Evolutionary conservation across 2,113 vertebrate species (phyloP).

Genomic region (Otolemur garnettii): DNA sequence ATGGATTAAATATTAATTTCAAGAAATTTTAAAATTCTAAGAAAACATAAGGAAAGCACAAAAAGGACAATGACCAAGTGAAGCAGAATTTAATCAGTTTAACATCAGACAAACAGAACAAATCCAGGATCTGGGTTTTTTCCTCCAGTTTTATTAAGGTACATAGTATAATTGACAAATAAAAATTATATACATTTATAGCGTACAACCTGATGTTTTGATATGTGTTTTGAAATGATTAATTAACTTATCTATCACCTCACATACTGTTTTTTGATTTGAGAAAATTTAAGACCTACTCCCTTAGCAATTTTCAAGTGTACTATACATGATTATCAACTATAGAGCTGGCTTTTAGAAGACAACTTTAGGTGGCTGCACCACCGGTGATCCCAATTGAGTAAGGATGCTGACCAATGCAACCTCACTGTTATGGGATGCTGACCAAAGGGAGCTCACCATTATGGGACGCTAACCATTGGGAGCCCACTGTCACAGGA

Average conservation of each 20-base stretch:
- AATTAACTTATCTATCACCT: neutral
- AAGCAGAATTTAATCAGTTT: constrained; percentile 3
- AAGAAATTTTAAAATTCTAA: neutral
- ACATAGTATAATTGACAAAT: neutral
- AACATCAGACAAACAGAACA: neutral
- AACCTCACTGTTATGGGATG: neutral
- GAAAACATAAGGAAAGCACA: constrained; percentile 1
- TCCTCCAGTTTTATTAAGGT: neutral
- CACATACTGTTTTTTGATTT: neutral
- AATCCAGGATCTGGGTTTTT: neutral
- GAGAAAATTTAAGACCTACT: neutral
- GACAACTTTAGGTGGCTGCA: neutral
- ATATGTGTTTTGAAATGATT: neutral
- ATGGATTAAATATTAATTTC: neutral
- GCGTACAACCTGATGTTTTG: neutral
- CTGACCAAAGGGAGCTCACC: neutral
- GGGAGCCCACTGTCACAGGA: neutral
- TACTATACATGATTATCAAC: neutral
- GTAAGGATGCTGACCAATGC: too few species aligned
- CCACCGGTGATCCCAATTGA: neutral
- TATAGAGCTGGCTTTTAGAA: neutral
- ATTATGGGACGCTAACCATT: neutral
- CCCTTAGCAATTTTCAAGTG: neutral
- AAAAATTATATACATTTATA: neutral
- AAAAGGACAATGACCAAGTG: neutral